A percentile compares a stretch with the other conserved stretches of the same genome.
These are phyloP conservation scores for Calliscelio sp. DNA, from an alignment of 2,888 invertebrate species.

Conservation along the genomic window DNA sequence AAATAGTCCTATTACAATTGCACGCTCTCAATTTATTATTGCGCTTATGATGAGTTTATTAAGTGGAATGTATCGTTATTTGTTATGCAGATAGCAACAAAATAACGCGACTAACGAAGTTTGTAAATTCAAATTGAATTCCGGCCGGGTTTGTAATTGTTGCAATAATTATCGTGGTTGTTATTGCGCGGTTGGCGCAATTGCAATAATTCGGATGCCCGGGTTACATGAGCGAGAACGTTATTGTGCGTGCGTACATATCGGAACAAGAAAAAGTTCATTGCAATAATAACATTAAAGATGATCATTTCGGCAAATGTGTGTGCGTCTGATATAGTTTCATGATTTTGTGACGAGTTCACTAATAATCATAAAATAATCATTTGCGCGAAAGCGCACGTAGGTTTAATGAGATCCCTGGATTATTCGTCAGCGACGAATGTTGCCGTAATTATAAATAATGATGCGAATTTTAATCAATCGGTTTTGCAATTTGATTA, in stretches of 20 bases:
- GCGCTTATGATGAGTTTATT: conserved; percentile 19
- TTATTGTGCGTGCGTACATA: too few relatives aligned
- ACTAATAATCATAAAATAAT: neutral
- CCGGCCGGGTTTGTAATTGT: neutral
- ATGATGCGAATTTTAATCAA: conserved; percentile 7
- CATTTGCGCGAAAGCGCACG: neutral
- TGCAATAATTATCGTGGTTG: conserved; percentile 10
- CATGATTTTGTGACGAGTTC: neutral
- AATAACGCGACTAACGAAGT: conserved; percentile 11
- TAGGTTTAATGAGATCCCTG: conserved; percentile 4
- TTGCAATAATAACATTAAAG: neutral
- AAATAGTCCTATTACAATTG: neutral
- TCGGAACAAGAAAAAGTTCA: neutral
- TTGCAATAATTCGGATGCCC: neutral
- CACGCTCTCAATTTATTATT: conserved; percentile 17
- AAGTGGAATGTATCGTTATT: conserved; percentile 22
- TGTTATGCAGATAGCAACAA: conserved; percentile 38
- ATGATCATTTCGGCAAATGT: neutral
- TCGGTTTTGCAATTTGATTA: conserved; percentile 21
- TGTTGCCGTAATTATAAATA: neutral
- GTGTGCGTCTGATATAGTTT: too few relatives aligned
- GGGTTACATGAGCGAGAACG: too few relatives aligned
- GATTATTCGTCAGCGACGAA: conserved; percentile 3
- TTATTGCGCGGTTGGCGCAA: neutral
- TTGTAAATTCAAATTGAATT: conserved; percentile 1